Conservation (phyloP, 1,140 invertebrate species). For the Sesamia nonagrioides region DNA sequence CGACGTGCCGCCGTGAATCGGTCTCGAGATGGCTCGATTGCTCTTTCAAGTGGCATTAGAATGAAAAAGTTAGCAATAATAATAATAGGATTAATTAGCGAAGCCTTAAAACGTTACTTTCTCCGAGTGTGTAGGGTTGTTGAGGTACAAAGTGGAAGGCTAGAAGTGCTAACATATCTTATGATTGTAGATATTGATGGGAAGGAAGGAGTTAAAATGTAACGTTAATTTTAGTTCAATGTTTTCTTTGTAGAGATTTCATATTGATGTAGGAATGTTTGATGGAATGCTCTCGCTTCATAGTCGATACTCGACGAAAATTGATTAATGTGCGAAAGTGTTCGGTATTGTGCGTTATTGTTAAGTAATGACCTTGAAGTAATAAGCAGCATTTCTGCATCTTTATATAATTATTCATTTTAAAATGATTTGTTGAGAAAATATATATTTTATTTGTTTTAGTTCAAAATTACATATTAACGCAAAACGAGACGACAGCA, state of each 20-base stretch:
- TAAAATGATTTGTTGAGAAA: conserved; percentile 37
- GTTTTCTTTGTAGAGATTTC: conserved; percentile 84
- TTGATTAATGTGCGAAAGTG: conserved; percentile 27
- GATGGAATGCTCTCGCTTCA: conserved; percentile 74
- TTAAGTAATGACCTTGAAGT: conserved; percentile 24
- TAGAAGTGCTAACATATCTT: conserved; percentile 83
- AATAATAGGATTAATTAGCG: conserved; percentile 78
- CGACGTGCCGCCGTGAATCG: conserved; percentile 34
- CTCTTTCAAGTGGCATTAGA: conserved; percentile 66
- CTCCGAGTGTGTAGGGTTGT: conserved; percentile 59
- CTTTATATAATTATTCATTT: conserved; percentile 32
- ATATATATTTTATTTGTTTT: conserved; percentile 46
- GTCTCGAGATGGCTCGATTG: conserved; percentile 44
- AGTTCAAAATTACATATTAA: conserved; percentile 18
- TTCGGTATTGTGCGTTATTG: conserved; percentile 21
- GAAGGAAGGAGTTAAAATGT: conserved; percentile 68
- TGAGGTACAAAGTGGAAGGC: conserved; percentile 56
- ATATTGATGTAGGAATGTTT: conserved; percentile 76
- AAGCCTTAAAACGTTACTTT: conserved; percentile 64
- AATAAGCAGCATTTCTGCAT: conserved; percentile 36
- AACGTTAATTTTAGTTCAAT: conserved; percentile 84
- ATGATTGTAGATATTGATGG: conserved; percentile 72
- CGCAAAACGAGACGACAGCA: conserved; percentile 61
- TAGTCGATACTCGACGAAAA: conserved; percentile 13
- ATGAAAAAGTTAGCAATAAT: conserved; percentile 78